A percentile compares a stretch with the other conserved stretches of the same genome.
Conservation (phyloP, 2,113 vertebrate species). For the Otus sunia region DNA sequence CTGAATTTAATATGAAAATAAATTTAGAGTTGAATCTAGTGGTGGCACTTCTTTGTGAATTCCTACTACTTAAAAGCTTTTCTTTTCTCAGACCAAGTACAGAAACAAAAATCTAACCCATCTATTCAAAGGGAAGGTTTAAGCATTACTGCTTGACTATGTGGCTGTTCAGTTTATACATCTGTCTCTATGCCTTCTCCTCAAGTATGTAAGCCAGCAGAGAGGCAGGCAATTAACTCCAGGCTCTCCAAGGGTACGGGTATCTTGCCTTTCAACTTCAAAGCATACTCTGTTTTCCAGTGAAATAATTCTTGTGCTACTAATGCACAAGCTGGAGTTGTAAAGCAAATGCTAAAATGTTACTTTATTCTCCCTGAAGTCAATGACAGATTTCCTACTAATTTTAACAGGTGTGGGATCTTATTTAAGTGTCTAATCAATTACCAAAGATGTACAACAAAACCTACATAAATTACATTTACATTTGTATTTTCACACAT, state of each 20-base stretch:
- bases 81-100: neutral
- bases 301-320: neutral
- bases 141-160: neutral
- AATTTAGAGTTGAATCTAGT: neutral
- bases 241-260: neutral
- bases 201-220: rapidly evolving
- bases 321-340: neutral
- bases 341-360: neutral
- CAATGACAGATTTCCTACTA: neutral
- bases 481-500: neutral
- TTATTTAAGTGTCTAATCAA: neutral
- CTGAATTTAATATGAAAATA: neutral
- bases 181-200: neutral
- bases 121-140: neutral
- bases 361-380: neutral
- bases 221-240: neutral
- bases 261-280: neutral
- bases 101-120: neutral
- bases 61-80: neutral
- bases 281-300: neutral
- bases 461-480: neutral
- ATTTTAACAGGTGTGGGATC: neutral
- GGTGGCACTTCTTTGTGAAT: neutral
- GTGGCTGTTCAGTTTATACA: neutral
- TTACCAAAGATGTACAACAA: neutral